Base-by-base conservation (phyloP, 64 coral and sea anemone species). In the Trachythela sp. region DNA sequence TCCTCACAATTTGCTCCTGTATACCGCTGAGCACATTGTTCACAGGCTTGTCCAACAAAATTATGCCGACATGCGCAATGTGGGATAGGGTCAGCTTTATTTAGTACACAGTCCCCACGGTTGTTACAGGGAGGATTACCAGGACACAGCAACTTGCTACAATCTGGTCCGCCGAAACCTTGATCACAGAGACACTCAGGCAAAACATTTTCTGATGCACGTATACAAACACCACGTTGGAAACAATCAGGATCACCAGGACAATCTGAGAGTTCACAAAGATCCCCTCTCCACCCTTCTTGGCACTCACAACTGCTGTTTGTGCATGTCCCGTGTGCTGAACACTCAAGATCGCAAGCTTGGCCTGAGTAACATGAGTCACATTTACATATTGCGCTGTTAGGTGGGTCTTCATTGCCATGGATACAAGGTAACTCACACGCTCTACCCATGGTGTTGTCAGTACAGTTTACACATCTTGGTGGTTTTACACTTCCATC, bases 361-460 rank as follows among this genome's bases (percentile, higher is more conserved):
- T 91, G 54, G 48, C 95, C 93, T 51, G 31, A 54, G 87, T 84
- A 98, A 18, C 95, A 98, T 37, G 88, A 29, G 54, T 88, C 88
- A 70, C 95, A 98, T 34, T 93, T 86, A 70, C 95, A 98, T 11
- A 98, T 59, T 22, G 89, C 91, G 83, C 95, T 98, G 29, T 92
- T 90, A 32, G 95, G 91, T 71, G 95, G 95, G 40, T 76, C 88
- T 64, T 98, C 95, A 36, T 84, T 30, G 18, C 95, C 95, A 64
- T 98, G 83, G 34, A 94, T 84, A 88, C 95, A 98, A 27, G 95
- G 93, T 27, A 98, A 89, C 64, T 98, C 95, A 91, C 95, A 98
- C 1, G 91, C 86, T 17, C 86, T 83, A 22, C 95, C 95, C 95
- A 98, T 98, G 13, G 95, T 98, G 71, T 98, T 90, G 33, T 98